phyloP scores from a whole-genome alignment of 92 coral and sea anemone species.

The Blastomussa wellsi region DNA sequence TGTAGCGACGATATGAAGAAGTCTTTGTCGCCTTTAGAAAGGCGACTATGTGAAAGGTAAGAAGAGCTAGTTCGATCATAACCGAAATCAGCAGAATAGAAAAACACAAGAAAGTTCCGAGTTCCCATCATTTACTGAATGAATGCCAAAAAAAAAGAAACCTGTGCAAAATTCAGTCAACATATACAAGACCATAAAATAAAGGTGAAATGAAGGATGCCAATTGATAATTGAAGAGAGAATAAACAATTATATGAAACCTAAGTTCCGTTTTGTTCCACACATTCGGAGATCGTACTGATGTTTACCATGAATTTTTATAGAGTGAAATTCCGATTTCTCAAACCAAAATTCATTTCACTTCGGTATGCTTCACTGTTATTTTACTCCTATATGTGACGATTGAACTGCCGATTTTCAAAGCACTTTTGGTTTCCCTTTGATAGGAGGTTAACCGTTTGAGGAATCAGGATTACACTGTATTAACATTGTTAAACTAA shows the following conservation, averaged over 20 bases:
- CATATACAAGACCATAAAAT: not conserved
- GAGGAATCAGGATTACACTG: slow-evolving; percentile 14
- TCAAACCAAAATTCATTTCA: too few species aligned
- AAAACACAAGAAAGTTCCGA: slow-evolving; percentile 13
- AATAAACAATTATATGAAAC: slow-evolving; percentile 8
- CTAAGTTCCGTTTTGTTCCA: not conserved
- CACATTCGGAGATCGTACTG: too few species aligned
- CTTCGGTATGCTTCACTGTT: slow-evolving; percentile 14
- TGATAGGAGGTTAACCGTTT: not conserved
- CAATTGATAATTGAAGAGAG: not conserved
- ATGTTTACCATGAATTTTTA: too few species aligned
- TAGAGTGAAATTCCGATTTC: too few species aligned
- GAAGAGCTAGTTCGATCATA: not conserved
- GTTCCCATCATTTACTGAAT: slow-evolving; percentile 19
- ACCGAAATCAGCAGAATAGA: slow-evolving; percentile 1
- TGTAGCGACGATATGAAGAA: not conserved
- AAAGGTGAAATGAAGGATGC: too few species aligned
- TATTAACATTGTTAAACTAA: not conserved
- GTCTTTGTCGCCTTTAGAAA: not conserved
- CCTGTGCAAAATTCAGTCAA: slow-evolving; percentile 7
- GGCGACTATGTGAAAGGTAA: not conserved
- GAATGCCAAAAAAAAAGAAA: not conserved
- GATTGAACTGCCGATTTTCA: slow-evolving; percentile 1
- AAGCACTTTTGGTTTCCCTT: not conserved
- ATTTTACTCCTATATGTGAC: slow-evolving; percentile 1